Base-by-base conservation (phyloP, 2,888 invertebrate species). In the Andricus quercusramuli region DNA sequence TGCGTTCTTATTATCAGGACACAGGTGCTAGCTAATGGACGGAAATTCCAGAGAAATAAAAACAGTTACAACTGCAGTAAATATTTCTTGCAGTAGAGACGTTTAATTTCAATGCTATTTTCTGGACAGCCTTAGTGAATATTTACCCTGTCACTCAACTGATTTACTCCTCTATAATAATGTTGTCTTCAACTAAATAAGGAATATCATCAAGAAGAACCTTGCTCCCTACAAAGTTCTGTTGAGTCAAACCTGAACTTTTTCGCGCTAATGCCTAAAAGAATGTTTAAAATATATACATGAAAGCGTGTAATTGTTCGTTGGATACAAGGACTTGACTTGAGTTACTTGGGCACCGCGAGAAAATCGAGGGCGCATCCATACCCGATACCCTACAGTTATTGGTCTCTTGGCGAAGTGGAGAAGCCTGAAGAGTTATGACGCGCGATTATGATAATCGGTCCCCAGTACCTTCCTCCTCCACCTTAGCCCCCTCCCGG, bases 371-470 rank as follows among this genome's bases (percentile, higher is more conserved):
- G 32, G 32, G 56, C 56, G 56, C 56, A 74, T 74, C 74, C 74
- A 74, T 74, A 74, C 70, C 51, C 56, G 56, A 74, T 68, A 67
- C 68, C 68, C 68, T 68, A 68, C 74, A 74, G 74, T 74, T 74
- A 74, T 74, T 74, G 56, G 74, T 78, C 80, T 44, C 78, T 78
- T 77, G 83, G 79, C 80, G 77, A 82, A 82, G 83, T 82, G 78
- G 82, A 74, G 77, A 82, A 82, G 82, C 77, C 83, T 70, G 83
- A 87, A 86, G 87, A 88, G 87, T 89, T 89, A 88, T 88, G 87
- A 88, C 85, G 88, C 86, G 89, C 85, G 88, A 89, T 89, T 89
- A 89, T 89, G 87, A 89, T 89, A 89, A 89, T 88, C 89, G 88
- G 85, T 85, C 83, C 83, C 83, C 74, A 79, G 82, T 82, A 67